Evolutionary conservation across 1,140 invertebrate genomes (phyloP).

Genomic region (Aphis gossypii): DNA sequence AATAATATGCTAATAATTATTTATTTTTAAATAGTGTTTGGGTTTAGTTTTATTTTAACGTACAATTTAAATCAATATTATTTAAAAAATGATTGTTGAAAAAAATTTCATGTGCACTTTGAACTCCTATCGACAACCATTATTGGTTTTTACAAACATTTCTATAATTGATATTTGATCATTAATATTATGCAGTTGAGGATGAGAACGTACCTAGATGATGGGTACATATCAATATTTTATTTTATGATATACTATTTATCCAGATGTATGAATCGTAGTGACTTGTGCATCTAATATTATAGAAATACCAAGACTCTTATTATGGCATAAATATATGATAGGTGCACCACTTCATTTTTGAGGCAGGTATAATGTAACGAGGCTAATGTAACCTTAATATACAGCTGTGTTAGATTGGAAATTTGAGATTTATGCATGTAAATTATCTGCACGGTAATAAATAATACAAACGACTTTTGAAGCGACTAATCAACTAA

Average conservation of each 20-base stretch:
- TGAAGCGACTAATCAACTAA: slow-evolving; percentile 39
- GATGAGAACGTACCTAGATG: background rate
- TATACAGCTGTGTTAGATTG: background rate
- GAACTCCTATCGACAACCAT: background rate
- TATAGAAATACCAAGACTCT: background rate
- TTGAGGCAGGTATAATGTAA: background rate
- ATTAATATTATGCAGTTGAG: background rate
- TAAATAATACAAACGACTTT: background rate
- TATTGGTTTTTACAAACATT: background rate
- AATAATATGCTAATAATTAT: background rate
- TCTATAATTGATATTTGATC: background rate
- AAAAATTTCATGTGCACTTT: background rate
- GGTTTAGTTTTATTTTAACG: background rate
- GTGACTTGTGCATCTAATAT: background rate
- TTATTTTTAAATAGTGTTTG: background rate
- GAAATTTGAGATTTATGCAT: background rate
- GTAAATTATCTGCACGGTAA: background rate
- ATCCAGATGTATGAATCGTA: background rate
- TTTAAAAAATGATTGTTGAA: background rate
- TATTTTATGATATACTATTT: background rate
- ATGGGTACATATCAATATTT: background rate
- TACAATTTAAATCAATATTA: background rate
- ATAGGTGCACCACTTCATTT: background rate
- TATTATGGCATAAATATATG: background rate
- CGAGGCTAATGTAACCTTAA: background rate